These are phyloP conservation scores for Nettapus auritus DNA, from an alignment of 2,113 vertebrate genomes.

Conservation along the genomic window DNA sequence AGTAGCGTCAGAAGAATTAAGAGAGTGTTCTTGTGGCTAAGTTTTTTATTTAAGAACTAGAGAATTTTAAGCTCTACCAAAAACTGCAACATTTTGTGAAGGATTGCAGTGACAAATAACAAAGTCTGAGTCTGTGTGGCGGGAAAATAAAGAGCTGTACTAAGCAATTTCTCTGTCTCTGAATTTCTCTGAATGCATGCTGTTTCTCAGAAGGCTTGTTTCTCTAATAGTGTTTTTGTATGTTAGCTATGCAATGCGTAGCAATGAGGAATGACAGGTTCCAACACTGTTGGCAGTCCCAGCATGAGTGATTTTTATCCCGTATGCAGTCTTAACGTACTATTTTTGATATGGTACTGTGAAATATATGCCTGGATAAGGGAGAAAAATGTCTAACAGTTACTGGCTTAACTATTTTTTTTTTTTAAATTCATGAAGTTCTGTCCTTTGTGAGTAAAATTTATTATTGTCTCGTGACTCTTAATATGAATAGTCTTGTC, in stretches of 20 bases:
- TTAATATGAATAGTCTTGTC: neutral
- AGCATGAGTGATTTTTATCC: neutral
- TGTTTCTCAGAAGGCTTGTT: neutral
- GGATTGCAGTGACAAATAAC: neutral
- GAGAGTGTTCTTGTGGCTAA: neutral
- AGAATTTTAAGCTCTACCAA: slow-evolving; percentile 26
- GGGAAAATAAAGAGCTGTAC: neutral
- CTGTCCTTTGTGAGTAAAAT: neutral
- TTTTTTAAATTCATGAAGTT: neutral
- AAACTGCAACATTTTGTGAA: neutral
- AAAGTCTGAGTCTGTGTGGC: neutral
- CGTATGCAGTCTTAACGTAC: neutral
- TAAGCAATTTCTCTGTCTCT: neutral
- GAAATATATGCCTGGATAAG: neutral
- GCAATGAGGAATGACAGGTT: neutral
- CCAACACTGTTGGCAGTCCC: neutral
- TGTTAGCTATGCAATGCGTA: neutral
- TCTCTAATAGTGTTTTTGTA: neutral
- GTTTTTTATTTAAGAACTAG: neutral
- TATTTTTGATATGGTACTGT: neutral
- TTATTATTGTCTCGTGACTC: neutral
- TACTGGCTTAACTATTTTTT: neutral
- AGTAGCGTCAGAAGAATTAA: neutral
- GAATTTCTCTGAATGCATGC: neutral
- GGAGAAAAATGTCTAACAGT: neutral